These are phyloP conservation scores for Coilia nasus DNA, from an alignment of 2,797 vertebrate species.

Conservation along the genomic window DNA sequence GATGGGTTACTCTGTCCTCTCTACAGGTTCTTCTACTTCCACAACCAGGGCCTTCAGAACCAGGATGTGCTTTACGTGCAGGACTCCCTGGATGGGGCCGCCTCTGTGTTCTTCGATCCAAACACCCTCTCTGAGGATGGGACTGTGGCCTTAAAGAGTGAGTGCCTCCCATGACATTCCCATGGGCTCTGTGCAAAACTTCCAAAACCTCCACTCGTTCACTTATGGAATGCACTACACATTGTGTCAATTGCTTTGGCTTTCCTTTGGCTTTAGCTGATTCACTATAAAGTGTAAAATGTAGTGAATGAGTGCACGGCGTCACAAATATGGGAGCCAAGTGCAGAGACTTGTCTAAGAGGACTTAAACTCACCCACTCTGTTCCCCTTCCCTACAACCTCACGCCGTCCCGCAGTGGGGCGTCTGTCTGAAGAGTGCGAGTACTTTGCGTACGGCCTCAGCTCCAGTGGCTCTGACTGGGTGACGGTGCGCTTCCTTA, in stretches of 20 bases:
- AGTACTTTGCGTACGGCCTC: constrained; percentile 78
- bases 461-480: constrained; percentile 78
- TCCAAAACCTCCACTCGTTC: too few relatives aligned
- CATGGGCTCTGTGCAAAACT: background rate
- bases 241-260: too few relatives aligned
- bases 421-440: constrained; percentile 76
- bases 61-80: constrained; percentile 76
- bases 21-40: constrained; percentile 76
- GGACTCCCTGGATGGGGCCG: constrained; percentile 67
- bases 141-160: constrained; percentile 76
- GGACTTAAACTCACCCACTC: too few relatives aligned
- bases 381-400: background rate
- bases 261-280: too few relatives aligned
- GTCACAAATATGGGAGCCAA: too few relatives aligned
- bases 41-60: constrained; percentile 79
- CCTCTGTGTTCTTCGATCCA: constrained; percentile 75
- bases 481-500: constrained; percentile 74
- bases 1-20: background rate
- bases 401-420: constrained; percentile 62
- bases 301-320: too few relatives aligned
- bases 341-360: too few relatives aligned
- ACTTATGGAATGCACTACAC: too few relatives aligned
- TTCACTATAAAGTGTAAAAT: too few relatives aligned
- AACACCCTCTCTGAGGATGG: constrained; percentile 78
- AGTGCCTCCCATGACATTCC: constrained; percentile 37